A percentile compares a stretch with the other conserved stretches of the same genome.
phyloP scores from a whole-genome alignment of 2,888 invertebrate species.

The Euplexia lucipara region DNA sequence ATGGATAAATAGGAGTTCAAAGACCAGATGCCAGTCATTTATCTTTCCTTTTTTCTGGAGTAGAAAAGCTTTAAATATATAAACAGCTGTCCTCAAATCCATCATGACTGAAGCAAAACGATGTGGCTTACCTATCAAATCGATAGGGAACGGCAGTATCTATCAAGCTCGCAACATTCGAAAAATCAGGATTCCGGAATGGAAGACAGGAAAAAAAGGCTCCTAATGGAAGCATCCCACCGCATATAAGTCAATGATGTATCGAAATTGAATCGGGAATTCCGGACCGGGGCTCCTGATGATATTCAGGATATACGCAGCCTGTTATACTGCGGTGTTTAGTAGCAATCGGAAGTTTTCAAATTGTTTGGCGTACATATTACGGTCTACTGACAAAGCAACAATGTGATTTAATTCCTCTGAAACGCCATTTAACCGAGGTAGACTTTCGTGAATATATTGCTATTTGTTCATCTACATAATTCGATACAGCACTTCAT shows the following conservation, averaged over 20 bases:
- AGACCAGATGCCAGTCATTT: neutral
- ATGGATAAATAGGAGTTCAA: neutral
- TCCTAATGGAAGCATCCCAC: slow-evolving; percentile 18
- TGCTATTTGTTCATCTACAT: too few species aligned
- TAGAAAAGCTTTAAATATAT: slow-evolving; percentile 1
- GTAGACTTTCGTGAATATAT: neutral
- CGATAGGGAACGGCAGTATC: neutral
- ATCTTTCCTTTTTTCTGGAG: neutral
- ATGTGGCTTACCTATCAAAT: neutral
- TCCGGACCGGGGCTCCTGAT: slow-evolving; percentile 44
- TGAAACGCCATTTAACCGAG: neutral
- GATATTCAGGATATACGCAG: slow-evolving; percentile 27
- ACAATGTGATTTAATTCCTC: neutral
- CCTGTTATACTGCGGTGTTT: slow-evolving; percentile 20
- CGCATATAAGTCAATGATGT: slow-evolving; percentile 43
- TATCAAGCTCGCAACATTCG: slow-evolving; percentile 3
- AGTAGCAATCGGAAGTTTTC: slow-evolving; percentile 5
- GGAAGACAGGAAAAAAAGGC: slow-evolving; percentile 22
- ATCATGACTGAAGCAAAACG: slow-evolving; percentile 1
- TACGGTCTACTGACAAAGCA: neutral
- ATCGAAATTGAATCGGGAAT: slow-evolving; percentile 53
- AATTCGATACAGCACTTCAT: neutral
- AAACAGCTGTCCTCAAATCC: slow-evolving; percentile 1
- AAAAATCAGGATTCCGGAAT: slow-evolving; percentile 16
- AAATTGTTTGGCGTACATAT: slow-evolving; percentile 7